Percentiles rank a stretch among this genome's conserved stretches.
These are phyloP conservation scores for Cantharis nigra DNA, from an alignment of 2,888 invertebrate species.

Conservation along the genomic window DNA sequence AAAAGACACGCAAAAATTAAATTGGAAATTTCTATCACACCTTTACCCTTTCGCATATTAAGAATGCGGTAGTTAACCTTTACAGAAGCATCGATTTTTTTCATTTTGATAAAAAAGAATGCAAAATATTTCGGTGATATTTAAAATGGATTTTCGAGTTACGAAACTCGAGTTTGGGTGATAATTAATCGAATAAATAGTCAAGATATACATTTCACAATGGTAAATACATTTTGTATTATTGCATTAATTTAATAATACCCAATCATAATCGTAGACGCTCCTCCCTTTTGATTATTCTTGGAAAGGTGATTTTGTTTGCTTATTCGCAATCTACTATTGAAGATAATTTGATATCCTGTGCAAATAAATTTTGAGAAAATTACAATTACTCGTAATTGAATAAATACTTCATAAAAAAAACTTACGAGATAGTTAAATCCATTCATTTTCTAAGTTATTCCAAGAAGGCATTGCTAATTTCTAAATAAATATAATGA, in stretches of 20 bases:
- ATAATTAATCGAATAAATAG: background rate
- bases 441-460: background rate
- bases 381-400: background rate
- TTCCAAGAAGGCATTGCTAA: background rate
- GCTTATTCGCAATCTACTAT: background rate
- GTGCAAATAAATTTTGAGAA: background rate
- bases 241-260: background rate
- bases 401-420: background rate
- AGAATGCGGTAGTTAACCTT: background rate
- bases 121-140: background rate
- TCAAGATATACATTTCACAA: background rate
- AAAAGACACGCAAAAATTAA: background rate
- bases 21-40: background rate
- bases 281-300: background rate
- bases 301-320: background rate
- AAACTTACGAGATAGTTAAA: background rate
- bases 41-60: background rate
- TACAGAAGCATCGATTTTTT: background rate
- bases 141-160: background rate
- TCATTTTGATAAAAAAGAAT: background rate
- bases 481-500: background rate
- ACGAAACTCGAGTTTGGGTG: background rate
- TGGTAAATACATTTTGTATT: background rate
- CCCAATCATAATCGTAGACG: background rate
- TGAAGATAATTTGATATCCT: background rate